Base-by-base conservation (phyloP, 92 coral and sea anemone species). In the Porites cylindrica region DNA sequence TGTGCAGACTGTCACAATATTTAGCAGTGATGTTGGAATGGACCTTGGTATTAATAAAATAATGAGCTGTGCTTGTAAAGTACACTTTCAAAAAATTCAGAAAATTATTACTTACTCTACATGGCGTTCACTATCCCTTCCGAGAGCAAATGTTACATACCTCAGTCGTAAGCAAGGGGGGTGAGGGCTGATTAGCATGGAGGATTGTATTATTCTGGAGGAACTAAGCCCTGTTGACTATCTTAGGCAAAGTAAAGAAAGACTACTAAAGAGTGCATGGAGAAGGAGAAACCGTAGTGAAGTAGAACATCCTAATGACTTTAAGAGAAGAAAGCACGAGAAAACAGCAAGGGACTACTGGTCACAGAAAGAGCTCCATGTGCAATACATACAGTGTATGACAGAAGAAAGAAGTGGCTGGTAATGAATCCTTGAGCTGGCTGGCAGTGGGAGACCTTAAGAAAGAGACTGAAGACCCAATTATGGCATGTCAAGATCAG, bases 161-260 rank as follows among this genome's bases (percentile, higher is more conserved):
- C 60, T 78, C 53, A 75, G 79, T 12, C 87, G 80, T 52, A 68
- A 72, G 68, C 7, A 63, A 38, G 93, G 91, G 75, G 91, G 87
- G 1, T 83, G 91, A 73, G 93, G 84, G 51, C 58, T 85, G 59
- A 19, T 19, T 10, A 66, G 23, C 2, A 7, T 66, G 70, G 32
- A 66, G 70, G 70, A 66, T 19, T 66, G 82, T 85, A 11, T 66
- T 4, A 10, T 1, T 5, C 29, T 66, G 70, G 70, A 66, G 70
- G 58, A 53, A 53, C 58, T 53, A 6, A 52, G 7, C 56, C 56
- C 10, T 52, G 56, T 6, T 10, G 10, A 52, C 56, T 52, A 52
- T 10, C 56, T 52, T 52, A 52, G 56, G 7, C 56, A 52, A 52
- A 52, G 56, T 52, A 10, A 52, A 52, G 56, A 52, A 52, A 52